Base-by-base conservation (phyloP, 2,797 vertebrate genomes). In the Bradypodion ventrale region DNA sequence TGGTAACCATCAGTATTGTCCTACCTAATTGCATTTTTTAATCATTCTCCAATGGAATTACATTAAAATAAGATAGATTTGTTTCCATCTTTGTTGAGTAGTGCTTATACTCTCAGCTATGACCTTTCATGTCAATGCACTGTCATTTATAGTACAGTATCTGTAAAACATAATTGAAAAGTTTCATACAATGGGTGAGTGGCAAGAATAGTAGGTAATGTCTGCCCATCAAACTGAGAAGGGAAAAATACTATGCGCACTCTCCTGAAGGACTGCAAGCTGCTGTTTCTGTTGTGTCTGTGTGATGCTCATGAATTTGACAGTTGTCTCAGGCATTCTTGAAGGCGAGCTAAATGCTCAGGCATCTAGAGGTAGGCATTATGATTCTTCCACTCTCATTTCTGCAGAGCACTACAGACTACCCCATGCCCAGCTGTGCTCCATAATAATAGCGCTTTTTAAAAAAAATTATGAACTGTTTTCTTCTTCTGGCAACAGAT, bases 61-160 rank as follows among this genome's bases (percentile, higher is more conserved):
- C 21, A 81, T 88, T 46, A 4, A 16, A 68, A 32, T 59, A 80
- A 86, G 79, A 23, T 7, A 65, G 59, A 13, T n/a, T 79, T 35
- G n/a, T n/a, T 25, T 32, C 56, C 37, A 59, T 16, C 78, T 59
- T 29, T 75, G 27, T 44, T 16, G 19, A 12, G 37, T 68, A 37
- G 4, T 84, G 75, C 83, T 86, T 91, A 72, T 69, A 65, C 1
- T 15, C 72, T 86, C 83, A 91, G 80, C 80, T 78, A 80, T 49
- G 12, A 52, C 15, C 32, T 76, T 85, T 84, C 21, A 49, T 77
- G 21, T 82, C 77, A 19, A 0, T 66, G n/a, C 16, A 73, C 44
- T 90, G 90, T 73, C 65, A 87, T 78, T 46, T 78, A 69, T 63
- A 25, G 35, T 78, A 69, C 63, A 25, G 35, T 75, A 56, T 59